A percentile compares a stretch with the other conserved stretches of the same genome.
Evolutionary conservation across 2,888 invertebrate species (phyloP).

Genomic region (Lycophotia porphyrea): DNA sequence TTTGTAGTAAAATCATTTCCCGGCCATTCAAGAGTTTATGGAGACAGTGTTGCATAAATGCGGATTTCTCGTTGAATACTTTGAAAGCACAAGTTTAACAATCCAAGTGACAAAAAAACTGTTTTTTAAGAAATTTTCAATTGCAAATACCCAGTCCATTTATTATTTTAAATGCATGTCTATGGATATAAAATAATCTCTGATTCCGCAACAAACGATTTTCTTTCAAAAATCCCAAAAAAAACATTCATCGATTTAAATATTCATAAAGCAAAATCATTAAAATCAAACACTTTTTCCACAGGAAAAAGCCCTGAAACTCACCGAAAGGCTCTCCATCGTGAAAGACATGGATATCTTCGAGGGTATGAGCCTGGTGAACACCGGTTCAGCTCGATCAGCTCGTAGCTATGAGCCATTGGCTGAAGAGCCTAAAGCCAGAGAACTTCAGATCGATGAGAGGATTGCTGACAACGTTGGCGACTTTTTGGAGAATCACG

Average conservation of each 20-base stretch:
- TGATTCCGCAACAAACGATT: neutral
- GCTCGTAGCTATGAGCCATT: constrained; percentile 86
- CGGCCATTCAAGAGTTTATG: constrained; percentile 7
- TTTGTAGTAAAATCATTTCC: constrained; percentile 35
- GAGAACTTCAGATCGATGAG: constrained; percentile 85
- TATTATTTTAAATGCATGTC: neutral
- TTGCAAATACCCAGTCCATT: neutral
- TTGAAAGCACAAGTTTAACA: neutral
- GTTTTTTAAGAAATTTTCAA: neutral
- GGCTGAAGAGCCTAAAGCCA: constrained; percentile 84
- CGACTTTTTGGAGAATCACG: constrained; percentile 86
- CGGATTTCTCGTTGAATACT: neutral
- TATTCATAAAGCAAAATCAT: neutral
- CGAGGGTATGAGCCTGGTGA: constrained; percentile 88
- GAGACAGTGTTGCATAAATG: constrained; percentile 6
- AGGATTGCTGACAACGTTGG: constrained; percentile 85
- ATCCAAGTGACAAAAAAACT: neutral
- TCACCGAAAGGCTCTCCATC: constrained; percentile 90
- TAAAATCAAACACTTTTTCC: constrained; percentile 51
- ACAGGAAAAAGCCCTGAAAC: constrained; percentile 91
- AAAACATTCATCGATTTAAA: no score
- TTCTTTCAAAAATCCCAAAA: neutral
- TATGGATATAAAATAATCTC: fast-evolving
- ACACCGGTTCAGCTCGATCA: constrained; percentile 88
- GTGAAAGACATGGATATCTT: constrained; percentile 87